These are phyloP conservation scores for Antechinus flavipes DNA, from an alignment of 2,113 vertebrate genomes.

Conservation along the genomic window DNA sequence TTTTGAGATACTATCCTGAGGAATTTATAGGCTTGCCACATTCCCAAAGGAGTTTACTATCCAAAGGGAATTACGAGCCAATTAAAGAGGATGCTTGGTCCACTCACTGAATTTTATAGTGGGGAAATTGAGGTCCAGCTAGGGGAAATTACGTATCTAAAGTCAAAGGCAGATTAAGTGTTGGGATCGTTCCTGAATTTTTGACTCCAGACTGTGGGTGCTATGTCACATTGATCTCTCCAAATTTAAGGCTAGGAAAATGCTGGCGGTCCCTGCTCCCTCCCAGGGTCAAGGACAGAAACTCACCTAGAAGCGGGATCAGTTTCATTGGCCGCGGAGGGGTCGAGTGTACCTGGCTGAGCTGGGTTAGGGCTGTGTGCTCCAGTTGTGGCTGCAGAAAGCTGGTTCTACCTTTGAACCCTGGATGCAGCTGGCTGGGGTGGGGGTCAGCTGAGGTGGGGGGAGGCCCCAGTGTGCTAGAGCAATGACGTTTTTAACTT, in stretches of 20 bases:
- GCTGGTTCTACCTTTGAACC: background rate
- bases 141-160: background rate
- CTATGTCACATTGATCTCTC: background rate
- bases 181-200: background rate
- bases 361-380: background rate
- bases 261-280: background rate
- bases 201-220: background rate
- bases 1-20: constrained; percentile 7
- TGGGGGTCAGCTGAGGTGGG: background rate
- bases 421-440: constrained; percentile 14
- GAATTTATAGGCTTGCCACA: background rate
- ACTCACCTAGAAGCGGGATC: constrained; percentile 86
- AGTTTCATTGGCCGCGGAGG: constrained; percentile 82
- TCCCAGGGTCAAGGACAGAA: background rate
- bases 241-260: background rate
- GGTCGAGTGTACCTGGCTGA: background rate
- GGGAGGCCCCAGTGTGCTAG: background rate
- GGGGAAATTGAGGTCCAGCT: background rate
- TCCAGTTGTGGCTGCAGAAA: background rate
- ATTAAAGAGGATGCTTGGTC: background rate
- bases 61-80: background rate
- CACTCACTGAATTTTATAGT: background rate
- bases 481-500: constrained; percentile 63
- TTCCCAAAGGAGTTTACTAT: background rate
- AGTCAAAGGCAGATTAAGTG: background rate